Evolutionary conservation across 2,888 invertebrate species (phyloP).

Genomic region (Apomyelois bistriatella): DNA sequence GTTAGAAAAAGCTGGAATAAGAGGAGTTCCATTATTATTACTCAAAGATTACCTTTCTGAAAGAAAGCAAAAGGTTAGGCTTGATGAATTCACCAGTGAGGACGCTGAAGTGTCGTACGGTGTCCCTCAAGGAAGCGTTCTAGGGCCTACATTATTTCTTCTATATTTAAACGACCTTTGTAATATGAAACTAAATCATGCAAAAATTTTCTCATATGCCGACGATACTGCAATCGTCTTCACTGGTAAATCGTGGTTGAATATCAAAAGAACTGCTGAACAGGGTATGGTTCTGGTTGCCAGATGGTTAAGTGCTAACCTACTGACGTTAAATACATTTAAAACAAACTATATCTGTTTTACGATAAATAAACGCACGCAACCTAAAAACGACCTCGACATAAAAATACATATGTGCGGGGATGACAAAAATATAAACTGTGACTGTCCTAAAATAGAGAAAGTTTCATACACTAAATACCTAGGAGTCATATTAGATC

Average conservation of each 20-base stretch:
- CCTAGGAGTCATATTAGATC: neutral
- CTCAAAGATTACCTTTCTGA: neutral
- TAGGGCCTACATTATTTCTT: neutral
- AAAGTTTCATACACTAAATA: neutral
- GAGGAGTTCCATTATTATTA: neutral
- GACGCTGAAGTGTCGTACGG: neutral
- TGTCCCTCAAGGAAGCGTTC: conserved; percentile 1
- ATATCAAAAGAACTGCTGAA: neutral
- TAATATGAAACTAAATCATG: neutral
- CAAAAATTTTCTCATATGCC: neutral
- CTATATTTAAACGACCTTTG: conserved; percentile 1
- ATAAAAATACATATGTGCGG: neutral
- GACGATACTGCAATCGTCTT: neutral
- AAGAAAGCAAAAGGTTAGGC: neutral
- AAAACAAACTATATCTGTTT: neutral
- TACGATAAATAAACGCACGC: neutral
- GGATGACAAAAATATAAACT: neutral
- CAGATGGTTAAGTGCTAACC: neutral
- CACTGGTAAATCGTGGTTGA: neutral
- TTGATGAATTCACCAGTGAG: neutral
- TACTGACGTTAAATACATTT: neutral
- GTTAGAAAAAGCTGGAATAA: neutral
- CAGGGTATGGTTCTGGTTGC: neutral
- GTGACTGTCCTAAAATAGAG: neutral
- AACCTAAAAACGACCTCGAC: neutral